These are phyloP conservation scores for Ophion obscuratus DNA, from an alignment of 2,888 invertebrate species.

Conservation along the genomic window DNA sequence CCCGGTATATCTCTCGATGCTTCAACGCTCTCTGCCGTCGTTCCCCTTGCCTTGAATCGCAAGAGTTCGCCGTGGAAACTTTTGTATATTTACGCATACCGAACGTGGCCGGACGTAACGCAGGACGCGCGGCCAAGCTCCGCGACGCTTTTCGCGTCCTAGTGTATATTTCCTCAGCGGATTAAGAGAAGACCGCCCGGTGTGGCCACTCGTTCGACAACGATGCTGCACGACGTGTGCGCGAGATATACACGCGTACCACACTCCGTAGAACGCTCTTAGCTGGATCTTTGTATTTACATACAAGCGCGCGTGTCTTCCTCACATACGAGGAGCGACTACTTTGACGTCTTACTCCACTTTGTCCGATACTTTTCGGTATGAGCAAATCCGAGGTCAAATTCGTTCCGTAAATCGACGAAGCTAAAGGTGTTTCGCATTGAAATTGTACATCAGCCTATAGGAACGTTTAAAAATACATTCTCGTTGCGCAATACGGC, in stretches of 20 bases:
- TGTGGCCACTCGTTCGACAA: slow-evolving; percentile 72
- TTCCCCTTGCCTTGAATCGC: slow-evolving; percentile 28
- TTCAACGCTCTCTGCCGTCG: slow-evolving; percentile 48
- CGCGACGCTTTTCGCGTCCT: slow-evolving; percentile 82
- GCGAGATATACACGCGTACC: slow-evolving; percentile 20
- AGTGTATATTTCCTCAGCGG: slow-evolving; percentile 82
- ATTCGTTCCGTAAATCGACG: neutral
- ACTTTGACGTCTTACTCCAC: slow-evolving; percentile 52
- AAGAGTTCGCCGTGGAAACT: slow-evolving; percentile 59
- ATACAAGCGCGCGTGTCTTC: slow-evolving; percentile 28
- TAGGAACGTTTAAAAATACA: neutral
- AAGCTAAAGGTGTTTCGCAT: neutral
- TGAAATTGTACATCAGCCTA: neutral
- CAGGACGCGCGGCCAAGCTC: slow-evolving; percentile 77
- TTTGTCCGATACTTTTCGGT: slow-evolving; percentile 28
- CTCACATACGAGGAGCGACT: slow-evolving; percentile 19
- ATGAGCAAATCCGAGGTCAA: neutral
- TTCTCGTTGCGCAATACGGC: neutral
- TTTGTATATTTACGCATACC: slow-evolving; percentile 83
- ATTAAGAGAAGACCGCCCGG: slow-evolving; percentile 75
- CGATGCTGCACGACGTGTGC: slow-evolving; percentile 54
- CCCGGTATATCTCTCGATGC: slow-evolving; percentile 34
- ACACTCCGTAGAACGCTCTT: slow-evolving; percentile 35
- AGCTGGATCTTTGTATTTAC: slow-evolving; percentile 45
- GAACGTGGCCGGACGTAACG: slow-evolving; percentile 79